These are phyloP conservation scores for Amphiprion percula DNA, from an alignment of 2,113 vertebrate species.

Conservation along the genomic window DNA sequence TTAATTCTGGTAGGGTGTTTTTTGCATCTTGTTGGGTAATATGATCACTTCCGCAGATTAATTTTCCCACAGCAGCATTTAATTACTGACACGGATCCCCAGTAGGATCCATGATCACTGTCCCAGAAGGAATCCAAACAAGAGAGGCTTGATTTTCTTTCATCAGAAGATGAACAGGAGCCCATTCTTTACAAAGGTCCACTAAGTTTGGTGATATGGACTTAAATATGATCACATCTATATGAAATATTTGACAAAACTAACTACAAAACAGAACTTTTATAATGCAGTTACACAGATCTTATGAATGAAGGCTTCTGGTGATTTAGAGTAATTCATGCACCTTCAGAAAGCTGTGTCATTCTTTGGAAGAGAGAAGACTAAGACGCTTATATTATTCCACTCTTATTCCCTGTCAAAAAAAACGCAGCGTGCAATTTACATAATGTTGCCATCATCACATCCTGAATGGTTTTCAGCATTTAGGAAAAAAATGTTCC, in stretches of 20 bases:
- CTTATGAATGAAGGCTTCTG: too few species aligned
- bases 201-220: background rate
- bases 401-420: background rate
- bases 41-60: slow-evolving; percentile 3
- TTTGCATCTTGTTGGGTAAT: background rate
- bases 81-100: slow-evolving; percentile 30
- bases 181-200: background rate
- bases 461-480: slow-evolving; percentile 7
- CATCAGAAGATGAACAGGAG: background rate
- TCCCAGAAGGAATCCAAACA: background rate
- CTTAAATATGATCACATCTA: too few species aligned
- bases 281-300: too few species aligned
- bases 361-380: background rate
- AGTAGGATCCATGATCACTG: too few species aligned
- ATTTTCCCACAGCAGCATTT: slow-evolving; percentile 49
- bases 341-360: background rate
- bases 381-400: slow-evolving; percentile 6
- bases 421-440: background rate
- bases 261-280: too few species aligned
- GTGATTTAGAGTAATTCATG: background rate
- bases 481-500: background rate
- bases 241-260: too few species aligned
- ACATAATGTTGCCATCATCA: slow-evolving; percentile 10
- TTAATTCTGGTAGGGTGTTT: background rate
- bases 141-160: background rate